Conservation (phyloP, 2,888 invertebrate genomes). For the Anthrax anthrax region DNA sequence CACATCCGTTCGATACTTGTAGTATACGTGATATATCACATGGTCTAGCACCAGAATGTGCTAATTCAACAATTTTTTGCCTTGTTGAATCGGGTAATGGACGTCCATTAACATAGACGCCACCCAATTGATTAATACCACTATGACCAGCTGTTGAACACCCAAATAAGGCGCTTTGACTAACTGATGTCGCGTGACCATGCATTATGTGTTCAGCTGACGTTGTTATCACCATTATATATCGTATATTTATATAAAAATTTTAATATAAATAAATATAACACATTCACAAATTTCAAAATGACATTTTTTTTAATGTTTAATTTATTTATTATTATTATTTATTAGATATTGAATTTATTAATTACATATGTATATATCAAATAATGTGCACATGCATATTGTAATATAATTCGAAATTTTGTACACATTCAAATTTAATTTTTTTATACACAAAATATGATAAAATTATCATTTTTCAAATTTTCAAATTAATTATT, state of each 20-base stretch:
- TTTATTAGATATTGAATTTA: too few species aligned
- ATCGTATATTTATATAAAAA: not conserved
- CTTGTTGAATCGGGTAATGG: constrained; percentile 95
- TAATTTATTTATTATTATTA: too few species aligned
- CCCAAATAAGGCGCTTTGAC: constrained; percentile 63
- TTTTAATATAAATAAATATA: not conserved
- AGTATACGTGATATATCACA: constrained; percentile 98
- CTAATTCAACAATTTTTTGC: constrained; percentile 97
- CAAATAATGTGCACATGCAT: too few species aligned
- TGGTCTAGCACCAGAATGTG: constrained; percentile 92
- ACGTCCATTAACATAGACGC: constrained; percentile 97
- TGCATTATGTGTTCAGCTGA: constrained; percentile 56
- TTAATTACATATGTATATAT: too few species aligned
- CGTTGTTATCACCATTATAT: constrained; percentile 31
- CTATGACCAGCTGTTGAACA: constrained; percentile 88
- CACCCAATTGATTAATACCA: constrained; percentile 98
- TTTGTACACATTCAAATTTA: too few species aligned
- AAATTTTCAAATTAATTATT: too few species aligned
- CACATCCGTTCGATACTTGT: constrained; percentile 98
- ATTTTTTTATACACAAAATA: too few species aligned
- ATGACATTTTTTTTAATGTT: too few species aligned
- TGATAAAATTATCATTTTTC: too few species aligned
- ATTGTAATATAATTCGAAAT: too few species aligned
- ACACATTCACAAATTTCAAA: too few species aligned
- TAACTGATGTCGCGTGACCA: constrained; percentile 44